These are phyloP conservation scores for Muscicapa comitata DNA, from an alignment of 2,797 vertebrate species.

Conservation along the genomic window DNA sequence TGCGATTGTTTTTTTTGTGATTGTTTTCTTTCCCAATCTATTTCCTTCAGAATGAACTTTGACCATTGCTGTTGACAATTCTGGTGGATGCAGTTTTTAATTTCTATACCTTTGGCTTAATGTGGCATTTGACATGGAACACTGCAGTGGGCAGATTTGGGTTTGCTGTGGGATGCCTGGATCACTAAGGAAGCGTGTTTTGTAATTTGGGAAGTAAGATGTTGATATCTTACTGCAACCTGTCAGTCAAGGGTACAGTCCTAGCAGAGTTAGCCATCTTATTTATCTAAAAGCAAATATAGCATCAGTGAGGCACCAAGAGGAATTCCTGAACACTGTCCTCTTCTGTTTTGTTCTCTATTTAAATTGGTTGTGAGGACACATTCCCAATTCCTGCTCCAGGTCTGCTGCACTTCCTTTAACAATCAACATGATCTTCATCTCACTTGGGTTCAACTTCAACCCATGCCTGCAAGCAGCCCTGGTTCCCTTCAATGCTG, in stretches of 20 bases:
- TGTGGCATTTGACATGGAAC: not conserved
- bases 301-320: not conserved
- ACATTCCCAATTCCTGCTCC: not conserved
- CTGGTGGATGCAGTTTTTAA: not conserved
- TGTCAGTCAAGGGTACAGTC: not conserved
- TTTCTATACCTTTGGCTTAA: not conserved
- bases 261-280: not conserved
- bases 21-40: not conserved
- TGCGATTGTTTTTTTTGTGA: not conserved
- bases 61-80: not conserved
- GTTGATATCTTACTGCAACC: not conserved
- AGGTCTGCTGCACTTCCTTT: not conserved
- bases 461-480: not conserved
- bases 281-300: not conserved
- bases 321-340: not conserved
- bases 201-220: not conserved
- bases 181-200: fast-evolving
- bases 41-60: not conserved
- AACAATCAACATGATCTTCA: not conserved
- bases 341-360: not conserved
- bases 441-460: not conserved
- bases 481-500: not conserved
- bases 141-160: not conserved
- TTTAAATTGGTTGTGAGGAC: not conserved
- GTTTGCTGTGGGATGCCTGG: not conserved